A percentile compares a stretch with the other conserved stretches of the same genome.
Conservation (phyloP, 2,888 invertebrate genomes). For the Holacanthella duospinosa region DNA sequence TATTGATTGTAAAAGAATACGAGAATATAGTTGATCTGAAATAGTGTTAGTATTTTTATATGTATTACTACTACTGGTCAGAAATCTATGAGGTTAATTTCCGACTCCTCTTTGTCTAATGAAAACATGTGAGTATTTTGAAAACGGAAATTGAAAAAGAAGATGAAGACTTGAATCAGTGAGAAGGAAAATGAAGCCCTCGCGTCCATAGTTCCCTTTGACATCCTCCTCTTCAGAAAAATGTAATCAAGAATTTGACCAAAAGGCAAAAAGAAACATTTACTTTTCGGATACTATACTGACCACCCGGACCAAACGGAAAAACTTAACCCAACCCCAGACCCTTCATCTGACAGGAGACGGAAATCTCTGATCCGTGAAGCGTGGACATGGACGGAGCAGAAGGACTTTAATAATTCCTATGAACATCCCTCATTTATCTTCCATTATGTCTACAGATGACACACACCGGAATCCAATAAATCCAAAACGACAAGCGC, state of each 20-base stretch:
- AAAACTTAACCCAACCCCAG: neutral
- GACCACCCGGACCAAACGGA: neutral
- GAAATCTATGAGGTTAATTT: too few species aligned
- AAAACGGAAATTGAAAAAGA: neutral
- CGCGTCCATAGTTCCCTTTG: neutral
- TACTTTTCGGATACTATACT: neutral
- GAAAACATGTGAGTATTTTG: too few species aligned
- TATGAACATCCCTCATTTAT: neutral
- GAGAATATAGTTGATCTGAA: too few species aligned
- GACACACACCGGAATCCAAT: neutral
- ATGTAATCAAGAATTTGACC: neutral
- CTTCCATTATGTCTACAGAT: neutral
- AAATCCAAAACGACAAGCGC: too few species aligned
- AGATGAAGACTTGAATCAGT: neutral
- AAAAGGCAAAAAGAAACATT: constrained; percentile 1
- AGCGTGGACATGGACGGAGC: neutral
- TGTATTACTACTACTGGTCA: too few species aligned
- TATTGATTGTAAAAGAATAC: too few species aligned
- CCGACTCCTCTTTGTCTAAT: too few species aligned
- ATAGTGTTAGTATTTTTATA: too few species aligned
- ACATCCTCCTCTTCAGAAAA: neutral
- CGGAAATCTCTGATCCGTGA: neutral
- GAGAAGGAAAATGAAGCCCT: neutral
- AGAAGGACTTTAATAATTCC: neutral
- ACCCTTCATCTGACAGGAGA: too few species aligned